phyloP scores from a whole-genome alignment of 2,113 vertebrate species.

The Oreochromis spilurus region DNA sequence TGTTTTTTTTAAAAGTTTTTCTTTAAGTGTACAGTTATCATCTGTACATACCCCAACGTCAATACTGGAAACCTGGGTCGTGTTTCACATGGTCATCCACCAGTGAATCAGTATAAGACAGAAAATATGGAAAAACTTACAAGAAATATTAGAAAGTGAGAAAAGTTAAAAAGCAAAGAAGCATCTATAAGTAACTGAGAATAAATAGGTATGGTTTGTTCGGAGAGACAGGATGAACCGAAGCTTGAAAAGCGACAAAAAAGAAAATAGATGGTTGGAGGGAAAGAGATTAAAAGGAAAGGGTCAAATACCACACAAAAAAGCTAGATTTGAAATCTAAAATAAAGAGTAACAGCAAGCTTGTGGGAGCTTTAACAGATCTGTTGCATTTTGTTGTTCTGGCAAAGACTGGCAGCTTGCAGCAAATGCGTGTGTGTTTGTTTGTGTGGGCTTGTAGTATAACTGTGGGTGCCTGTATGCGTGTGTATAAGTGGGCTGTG shows the following conservation, averaged over 20 bases:
- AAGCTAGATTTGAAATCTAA: background rate
- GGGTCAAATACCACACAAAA: background rate
- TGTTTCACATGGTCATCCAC: background rate
- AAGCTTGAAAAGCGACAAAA: background rate
- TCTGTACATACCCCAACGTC: background rate
- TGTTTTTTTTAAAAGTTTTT: fast-evolving
- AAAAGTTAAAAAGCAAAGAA: background rate
- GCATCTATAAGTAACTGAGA: background rate
- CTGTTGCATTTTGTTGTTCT: constrained; percentile 6
- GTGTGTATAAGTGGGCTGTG: constrained; percentile 62
- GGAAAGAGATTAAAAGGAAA: background rate
- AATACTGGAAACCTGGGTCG: background rate
- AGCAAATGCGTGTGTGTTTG: constrained; percentile 49
- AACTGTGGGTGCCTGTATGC: constrained; percentile 20
- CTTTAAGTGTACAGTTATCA: background rate
- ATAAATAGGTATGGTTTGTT: background rate
- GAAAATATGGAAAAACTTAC: background rate
- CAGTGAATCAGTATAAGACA: background rate
- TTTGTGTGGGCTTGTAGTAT: constrained; percentile 44
- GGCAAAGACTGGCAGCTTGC: constrained; percentile 3
- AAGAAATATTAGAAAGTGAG: background rate
- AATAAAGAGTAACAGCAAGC: background rate
- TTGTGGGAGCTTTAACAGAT: background rate
- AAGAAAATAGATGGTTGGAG: background rate
- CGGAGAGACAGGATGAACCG: background rate